Conservation (phyloP, 2,888 invertebrate species). For the Agonopterix alstromeriana region DNA sequence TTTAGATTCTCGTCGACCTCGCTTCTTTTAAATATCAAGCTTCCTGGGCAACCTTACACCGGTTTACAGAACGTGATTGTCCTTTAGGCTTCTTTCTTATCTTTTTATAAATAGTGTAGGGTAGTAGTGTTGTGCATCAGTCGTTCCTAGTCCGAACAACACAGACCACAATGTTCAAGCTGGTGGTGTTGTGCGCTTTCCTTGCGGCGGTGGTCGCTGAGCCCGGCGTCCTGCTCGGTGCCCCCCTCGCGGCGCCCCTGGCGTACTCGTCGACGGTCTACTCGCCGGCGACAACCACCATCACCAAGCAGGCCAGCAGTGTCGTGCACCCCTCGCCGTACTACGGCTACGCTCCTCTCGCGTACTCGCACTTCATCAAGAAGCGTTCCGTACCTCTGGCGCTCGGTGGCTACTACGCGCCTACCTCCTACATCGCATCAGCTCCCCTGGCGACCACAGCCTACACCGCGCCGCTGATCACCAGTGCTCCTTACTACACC, state of each 20-base stretch:
- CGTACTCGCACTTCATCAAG: constrained; percentile 43
- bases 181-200: constrained; percentile 78
- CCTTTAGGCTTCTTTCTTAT: constrained; percentile 43
- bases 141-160: constrained; percentile 48
- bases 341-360: constrained; percentile 31
- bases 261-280: constrained; percentile 28
- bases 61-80: constrained; percentile 58
- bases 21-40: constrained; percentile 52
- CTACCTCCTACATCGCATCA: constrained; percentile 13
- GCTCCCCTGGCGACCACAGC: constrained; percentile 12
- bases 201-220: constrained; percentile 72
- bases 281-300: constrained; percentile 45
- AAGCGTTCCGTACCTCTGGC: constrained; percentile 27
- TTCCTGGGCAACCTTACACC: constrained; percentile 60
- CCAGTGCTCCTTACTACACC: constrained; percentile 7
- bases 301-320: constrained; percentile 55
- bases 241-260: constrained; percentile 23
- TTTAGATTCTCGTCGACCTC: constrained; percentile 41
- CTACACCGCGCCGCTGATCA: constrained; percentile 12
- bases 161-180: constrained; percentile 67
- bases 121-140: constrained; percentile 38
- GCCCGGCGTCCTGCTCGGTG: constrained; percentile 24
- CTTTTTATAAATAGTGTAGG: constrained; percentile 56
- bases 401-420: constrained; percentile 13
- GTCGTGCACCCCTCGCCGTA: constrained; percentile 60